phyloP scores from a whole-genome alignment of 1,140 invertebrate species.

The Manduca sexta region DNA sequence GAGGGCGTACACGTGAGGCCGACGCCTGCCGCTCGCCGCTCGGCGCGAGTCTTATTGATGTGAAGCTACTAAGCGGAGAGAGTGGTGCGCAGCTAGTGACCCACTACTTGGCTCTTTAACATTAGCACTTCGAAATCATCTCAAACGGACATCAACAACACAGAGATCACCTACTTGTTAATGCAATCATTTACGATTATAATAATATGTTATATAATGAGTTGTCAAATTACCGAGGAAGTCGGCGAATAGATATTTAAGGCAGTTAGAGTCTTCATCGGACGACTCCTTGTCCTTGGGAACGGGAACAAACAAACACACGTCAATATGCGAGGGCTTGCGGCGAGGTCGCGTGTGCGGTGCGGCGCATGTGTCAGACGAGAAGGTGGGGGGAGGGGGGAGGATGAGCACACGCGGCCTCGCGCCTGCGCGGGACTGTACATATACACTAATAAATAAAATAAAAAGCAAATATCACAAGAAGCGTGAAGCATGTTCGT shows the following conservation, averaged over 20 bases:
- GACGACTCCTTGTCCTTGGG: conserved; percentile 68
- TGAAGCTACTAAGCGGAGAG: conserved; percentile 45
- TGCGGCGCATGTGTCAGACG: too few species aligned
- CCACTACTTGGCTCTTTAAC: conserved; percentile 43
- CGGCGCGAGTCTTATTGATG: not conserved
- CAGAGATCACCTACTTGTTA: conserved; percentile 50
- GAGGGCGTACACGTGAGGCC: not conserved
- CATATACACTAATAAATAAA: conserved; percentile 31
- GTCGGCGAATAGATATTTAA: conserved; percentile 77
- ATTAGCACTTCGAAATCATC: conserved; percentile 36
- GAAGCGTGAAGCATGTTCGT: conserved; percentile 56
- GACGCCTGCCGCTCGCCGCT: conserved; percentile 3
- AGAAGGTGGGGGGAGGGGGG: too few species aligned
- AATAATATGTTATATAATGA: conserved; percentile 20
- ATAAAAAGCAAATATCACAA: conserved; percentile 69
- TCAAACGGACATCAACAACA: conserved; percentile 61
- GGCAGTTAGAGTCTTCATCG: conserved; percentile 78
- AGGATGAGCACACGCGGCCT: too few species aligned
- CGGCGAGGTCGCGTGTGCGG: too few species aligned
- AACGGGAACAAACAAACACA: conserved; percentile 52
- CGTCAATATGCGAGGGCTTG: conserved; percentile 22
- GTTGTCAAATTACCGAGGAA: conserved; percentile 72
- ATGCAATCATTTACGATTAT: conserved; percentile 42
- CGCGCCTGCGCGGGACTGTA: too few species aligned
- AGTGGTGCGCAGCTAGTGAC: conserved; percentile 38